These are phyloP conservation scores for Heterotis niloticus DNA, from an alignment of 2,113 vertebrate species.

Conservation along the genomic window DNA sequence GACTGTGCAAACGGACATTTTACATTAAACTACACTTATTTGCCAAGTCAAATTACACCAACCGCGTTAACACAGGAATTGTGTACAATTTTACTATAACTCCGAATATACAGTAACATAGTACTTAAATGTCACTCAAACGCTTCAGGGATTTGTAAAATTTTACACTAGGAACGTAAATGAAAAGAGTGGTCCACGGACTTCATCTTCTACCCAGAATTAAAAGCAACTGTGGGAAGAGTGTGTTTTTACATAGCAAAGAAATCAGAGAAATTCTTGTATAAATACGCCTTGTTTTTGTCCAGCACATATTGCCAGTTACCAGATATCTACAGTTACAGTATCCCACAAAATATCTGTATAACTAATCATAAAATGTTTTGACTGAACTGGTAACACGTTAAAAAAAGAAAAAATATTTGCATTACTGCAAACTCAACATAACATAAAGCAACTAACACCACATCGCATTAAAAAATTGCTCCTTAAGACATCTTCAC, in stretches of 20 bases:
- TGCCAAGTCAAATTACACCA: not conserved
- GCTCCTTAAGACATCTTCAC: not conserved
- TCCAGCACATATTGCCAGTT: not conserved
- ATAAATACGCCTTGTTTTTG: not conserved
- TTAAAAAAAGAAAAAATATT: not conserved
- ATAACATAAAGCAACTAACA: not conserved
- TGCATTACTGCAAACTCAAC: not conserved
- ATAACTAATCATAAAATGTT: too few species aligned
- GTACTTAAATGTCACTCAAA: not conserved
- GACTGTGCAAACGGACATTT: not conserved
- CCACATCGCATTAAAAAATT: not conserved
- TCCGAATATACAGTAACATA: not conserved
- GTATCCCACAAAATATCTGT: too few species aligned
- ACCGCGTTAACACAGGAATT: not conserved
- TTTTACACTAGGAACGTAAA: not conserved
- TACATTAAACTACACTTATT: not conserved
- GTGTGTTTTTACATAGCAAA: not conserved
- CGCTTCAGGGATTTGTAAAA: not conserved
- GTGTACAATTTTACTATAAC: not conserved
- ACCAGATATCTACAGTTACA: not conserved
- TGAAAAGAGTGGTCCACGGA: not conserved
- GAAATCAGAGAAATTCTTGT: not conserved
- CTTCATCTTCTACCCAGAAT: not conserved
- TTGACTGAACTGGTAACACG: not conserved
- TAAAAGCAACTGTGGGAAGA: not conserved